Conservation (phyloP, 1,140 invertebrate species). For the Rhopalosiphum maidis region DNA sequence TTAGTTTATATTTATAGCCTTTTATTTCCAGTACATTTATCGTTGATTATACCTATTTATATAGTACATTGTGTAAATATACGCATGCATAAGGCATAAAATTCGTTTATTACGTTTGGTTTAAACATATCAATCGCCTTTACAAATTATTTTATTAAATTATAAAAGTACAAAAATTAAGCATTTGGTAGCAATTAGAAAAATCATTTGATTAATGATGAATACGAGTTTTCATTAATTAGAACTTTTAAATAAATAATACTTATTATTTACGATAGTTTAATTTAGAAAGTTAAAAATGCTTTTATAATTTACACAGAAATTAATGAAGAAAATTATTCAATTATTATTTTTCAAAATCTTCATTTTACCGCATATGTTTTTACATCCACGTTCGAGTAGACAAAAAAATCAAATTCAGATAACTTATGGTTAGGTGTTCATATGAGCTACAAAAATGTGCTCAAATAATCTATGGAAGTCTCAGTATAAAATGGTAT, state of each 20-base stretch:
- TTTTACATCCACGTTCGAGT: neutral
- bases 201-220: neutral
- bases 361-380: neutral
- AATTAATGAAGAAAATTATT: neutral
- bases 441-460: neutral
- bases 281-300: neutral
- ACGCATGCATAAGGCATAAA: neutral
- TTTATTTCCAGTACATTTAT: neutral
- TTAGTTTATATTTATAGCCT: neutral
- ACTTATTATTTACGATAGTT: neutral
- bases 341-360: neutral
- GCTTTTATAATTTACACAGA: neutral
- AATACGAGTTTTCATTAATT: neutral
- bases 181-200: neutral
- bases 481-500: neutral
- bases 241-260: neutral
- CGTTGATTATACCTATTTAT: neutral
- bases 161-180: neutral
- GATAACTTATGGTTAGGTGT: neutral
- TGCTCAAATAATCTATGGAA: neutral
- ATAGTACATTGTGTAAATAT: neutral
- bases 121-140: neutral
- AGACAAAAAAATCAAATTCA: neutral
- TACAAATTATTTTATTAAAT: neutral
- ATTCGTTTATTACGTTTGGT: neutral